Conservation (phyloP, 2,888 invertebrate genomes). For the Nezara viridula region DNA sequence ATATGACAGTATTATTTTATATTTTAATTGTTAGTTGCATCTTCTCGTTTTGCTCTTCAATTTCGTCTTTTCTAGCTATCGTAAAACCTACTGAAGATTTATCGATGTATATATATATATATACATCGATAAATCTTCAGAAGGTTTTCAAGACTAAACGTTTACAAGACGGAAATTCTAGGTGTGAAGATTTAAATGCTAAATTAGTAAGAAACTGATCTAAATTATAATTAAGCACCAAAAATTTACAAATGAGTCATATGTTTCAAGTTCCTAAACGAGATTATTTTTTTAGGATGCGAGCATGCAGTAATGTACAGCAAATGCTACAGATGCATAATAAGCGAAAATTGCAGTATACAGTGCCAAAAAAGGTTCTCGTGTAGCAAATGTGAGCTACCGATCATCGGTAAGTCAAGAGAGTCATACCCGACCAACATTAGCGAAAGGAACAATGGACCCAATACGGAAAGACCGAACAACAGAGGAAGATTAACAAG, state of each 20-base stretch:
- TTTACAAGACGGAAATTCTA: no score
- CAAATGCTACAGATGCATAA: background rate
- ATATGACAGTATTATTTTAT: no score
- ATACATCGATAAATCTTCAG: no score
- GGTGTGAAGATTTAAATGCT: no score
- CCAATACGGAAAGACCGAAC: background rate
- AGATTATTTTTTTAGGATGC: constrained; percentile 13
- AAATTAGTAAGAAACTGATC: no score
- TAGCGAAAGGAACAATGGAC: background rate
- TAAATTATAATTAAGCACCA: background rate
- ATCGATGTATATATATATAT: no score
- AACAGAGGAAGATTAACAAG: background rate
- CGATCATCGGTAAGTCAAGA: background rate
- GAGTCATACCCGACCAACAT: no score
- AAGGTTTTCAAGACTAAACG: no score
- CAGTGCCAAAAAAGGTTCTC: background rate
- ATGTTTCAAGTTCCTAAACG: background rate
- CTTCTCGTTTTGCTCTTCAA: no score
- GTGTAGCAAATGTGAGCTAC: background rate
- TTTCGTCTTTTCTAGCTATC: no score
- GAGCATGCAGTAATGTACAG: background rate
- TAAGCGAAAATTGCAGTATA: background rate
- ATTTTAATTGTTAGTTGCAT: no score
- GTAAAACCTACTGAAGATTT: no score
- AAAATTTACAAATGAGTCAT: background rate